Conservation (phyloP, 2,888 invertebrate species). For the Entomobrya multifasciata region DNA sequence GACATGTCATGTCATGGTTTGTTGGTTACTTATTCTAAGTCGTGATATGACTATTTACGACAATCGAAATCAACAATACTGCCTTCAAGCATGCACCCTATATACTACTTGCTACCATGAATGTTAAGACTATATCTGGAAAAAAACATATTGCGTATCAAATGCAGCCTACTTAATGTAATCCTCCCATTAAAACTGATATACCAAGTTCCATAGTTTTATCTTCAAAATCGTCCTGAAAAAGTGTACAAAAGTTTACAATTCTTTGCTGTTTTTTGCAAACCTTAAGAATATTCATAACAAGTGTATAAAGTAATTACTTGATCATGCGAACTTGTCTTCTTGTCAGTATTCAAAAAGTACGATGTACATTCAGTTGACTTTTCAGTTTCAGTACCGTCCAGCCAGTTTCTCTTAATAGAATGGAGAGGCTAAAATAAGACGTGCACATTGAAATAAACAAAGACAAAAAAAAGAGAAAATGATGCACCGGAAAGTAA, state of each 20-base stretch:
- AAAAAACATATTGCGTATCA: background rate
- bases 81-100: constrained; percentile 12
- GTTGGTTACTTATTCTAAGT: constrained; percentile 67
- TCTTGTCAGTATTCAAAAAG: too few relatives aligned
- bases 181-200: too few relatives aligned
- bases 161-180: too few relatives aligned
- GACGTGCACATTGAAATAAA: constrained; percentile 17
- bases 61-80: constrained; percentile 2
- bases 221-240: too few relatives aligned
- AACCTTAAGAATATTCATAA: too few relatives aligned
- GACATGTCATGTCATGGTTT: constrained; percentile 66
- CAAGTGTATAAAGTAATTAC: too few relatives aligned
- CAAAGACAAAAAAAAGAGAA: constrained; percentile 2
- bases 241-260: too few relatives aligned
- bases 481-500: constrained; percentile 25
- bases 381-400: too few relatives aligned
- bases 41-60: constrained; percentile 70
- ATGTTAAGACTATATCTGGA: background rate
- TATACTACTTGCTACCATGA: background rate
- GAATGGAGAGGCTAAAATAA: constrained; percentile 27
- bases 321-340: too few relatives aligned
- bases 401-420: constrained; percentile 20
- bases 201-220: too few relatives aligned
- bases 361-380: too few relatives aligned
- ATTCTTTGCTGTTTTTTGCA: too few relatives aligned